Base-by-base conservation (phyloP, 1,140 invertebrate species). In the Leptestheria dahalacensis region DNA sequence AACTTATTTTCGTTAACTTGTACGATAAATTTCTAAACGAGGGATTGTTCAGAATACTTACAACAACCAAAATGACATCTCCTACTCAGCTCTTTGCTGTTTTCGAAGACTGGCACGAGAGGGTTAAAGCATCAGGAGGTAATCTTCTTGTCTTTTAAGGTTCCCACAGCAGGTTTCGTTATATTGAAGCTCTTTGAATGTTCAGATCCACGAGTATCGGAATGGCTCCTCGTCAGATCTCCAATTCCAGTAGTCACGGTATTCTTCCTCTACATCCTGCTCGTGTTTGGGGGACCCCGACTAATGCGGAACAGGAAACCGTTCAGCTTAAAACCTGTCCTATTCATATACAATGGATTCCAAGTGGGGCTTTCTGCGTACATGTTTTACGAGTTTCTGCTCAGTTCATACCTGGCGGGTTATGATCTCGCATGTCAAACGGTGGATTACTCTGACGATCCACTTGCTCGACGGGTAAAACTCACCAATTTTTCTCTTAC, bases 361-460 rank as follows among this genome's bases (percentile, higher is more conserved):
- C 65, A 74, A 53, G 68, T 75, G 2, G 48, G 71, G 12, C 63
- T 74, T 4, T 72, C 69, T 60, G 62, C 62, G 11, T 74, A 73
- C 61, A 72, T 75, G 66, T 70, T 67, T 57, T 67, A 67, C 50
- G 68, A 70, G 51, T 71, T 74, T 58, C 65, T 64, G 47, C 61
- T 62, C 15, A 23, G 48, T 21, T 53, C 18, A 48, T 41, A 28
- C n/a, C 66, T 71, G 62, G 75, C 68, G 46, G 78, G 78, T 61
- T 87, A 88, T 70, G 90, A 82, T 72, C 89, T 87, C 78, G 80
- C 80, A 66, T 92, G 90, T 70, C 83, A 92, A 70, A 81, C 85
- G 0, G 86, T 92, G 1, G 84, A 88, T 67, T 85, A 79, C 67
- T 83, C 83, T 0, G 70, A 75, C 29, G 72, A 82, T 1, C 82